phyloP scores from a whole-genome alignment of 1,140 invertebrate species.

The Cyclina sinensis region DNA sequence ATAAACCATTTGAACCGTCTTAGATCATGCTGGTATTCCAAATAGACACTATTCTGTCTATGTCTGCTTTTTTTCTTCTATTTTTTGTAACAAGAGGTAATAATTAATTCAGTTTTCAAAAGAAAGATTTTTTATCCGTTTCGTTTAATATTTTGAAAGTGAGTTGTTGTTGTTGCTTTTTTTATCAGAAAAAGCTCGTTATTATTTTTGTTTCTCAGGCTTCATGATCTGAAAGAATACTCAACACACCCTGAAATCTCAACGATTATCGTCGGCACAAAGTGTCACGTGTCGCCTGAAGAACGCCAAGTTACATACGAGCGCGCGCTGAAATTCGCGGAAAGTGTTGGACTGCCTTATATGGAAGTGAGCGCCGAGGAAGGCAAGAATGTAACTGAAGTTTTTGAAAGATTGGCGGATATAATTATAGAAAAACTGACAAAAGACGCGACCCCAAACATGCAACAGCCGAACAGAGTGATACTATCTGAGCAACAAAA shows the following conservation, averaged over 20 bases:
- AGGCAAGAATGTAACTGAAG: conserved; percentile 64
- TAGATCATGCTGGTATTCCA: too few species aligned
- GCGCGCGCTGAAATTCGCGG: conserved; percentile 63
- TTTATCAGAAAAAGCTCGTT: neutral
- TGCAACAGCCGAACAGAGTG: conserved; percentile 21
- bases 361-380: conserved; percentile 69
- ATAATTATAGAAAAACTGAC: conserved; percentile 55
- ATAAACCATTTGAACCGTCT: too few species aligned
- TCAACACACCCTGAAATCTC: conserved; percentile 59
- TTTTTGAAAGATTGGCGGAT: conserved; percentile 68
- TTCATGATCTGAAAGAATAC: conserved; percentile 67
- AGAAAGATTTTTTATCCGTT: too few species aligned
- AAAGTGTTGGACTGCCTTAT: conserved; percentile 63
- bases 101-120: too few species aligned
- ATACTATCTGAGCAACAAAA: conserved; percentile 8
- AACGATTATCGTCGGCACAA: conserved; percentile 66
- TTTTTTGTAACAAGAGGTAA: too few species aligned
- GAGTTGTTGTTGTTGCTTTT: too few species aligned
- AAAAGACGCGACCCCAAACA: conserved; percentile 7
- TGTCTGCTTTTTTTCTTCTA: too few species aligned
- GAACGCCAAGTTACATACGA: conserved; percentile 58
- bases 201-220: conserved; percentile 33
- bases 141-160: too few species aligned
- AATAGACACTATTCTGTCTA: too few species aligned
- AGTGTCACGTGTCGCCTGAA: conserved; percentile 60